Conservation (phyloP, 1,140 invertebrate genomes). For the Proales similis region DNA sequence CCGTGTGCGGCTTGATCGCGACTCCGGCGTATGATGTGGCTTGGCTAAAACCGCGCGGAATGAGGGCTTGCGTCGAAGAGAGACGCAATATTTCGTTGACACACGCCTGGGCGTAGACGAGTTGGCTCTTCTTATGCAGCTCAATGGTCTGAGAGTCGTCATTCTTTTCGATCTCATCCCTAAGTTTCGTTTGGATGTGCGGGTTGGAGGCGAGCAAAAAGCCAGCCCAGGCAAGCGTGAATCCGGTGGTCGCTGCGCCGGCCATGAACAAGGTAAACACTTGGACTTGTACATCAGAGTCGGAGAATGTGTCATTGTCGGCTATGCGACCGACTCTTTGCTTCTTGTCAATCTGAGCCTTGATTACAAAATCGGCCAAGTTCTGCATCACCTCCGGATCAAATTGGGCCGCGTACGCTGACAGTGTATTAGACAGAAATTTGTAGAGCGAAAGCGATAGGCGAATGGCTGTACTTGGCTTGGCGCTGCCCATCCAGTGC, state of each 20-base stretch:
- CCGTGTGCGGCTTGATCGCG: not conserved
- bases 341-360: constrained; percentile 1
- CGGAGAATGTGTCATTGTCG: constrained; percentile 24
- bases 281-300: constrained; percentile 29
- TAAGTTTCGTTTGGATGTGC: constrained; percentile 8
- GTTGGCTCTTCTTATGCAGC: not conserved
- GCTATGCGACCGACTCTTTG: not conserved
- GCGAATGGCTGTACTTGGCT: too few species aligned
- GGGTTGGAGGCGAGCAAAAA: constrained; percentile 15
- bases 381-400: constrained; percentile 9
- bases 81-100: constrained; percentile 34
- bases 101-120: constrained; percentile 33
- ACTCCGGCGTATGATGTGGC: not conserved
- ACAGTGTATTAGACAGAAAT: constrained; percentile 6
- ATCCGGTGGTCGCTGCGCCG: constrained; percentile 18
- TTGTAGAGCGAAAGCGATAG: constrained; percentile 9
- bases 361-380: constrained; percentile 32
- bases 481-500: not conserved
- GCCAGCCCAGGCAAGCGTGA: constrained; percentile 25
- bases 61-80: constrained; percentile 26
- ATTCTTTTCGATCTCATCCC: constrained; percentile 2
- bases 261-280: constrained; percentile 35
- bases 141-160: not conserved
- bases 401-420: not conserved
- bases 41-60: constrained; percentile 8